Percentiles rank a stretch among this genome's conserved stretches.
Evolutionary conservation across 92 coral and sea anemone species (phyloP).

Genomic region (Phymanthus crucifer): DNA sequence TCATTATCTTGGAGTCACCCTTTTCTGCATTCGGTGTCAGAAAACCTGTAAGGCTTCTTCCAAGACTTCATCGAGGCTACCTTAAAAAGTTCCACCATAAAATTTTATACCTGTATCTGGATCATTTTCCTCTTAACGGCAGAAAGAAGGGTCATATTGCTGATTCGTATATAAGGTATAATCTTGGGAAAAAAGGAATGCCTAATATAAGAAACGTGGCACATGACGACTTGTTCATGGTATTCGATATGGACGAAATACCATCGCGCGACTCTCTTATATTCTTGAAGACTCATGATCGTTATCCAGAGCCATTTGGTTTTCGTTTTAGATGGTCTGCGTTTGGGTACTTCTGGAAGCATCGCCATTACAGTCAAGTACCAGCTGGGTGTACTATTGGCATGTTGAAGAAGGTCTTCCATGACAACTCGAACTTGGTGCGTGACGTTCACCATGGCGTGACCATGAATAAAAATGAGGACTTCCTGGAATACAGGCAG

Average conservation of each 20-base stretch:
- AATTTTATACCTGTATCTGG: slow-evolving; percentile 31
- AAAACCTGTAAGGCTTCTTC: slow-evolving; percentile 37
- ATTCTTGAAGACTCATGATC: slow-evolving; percentile 35
- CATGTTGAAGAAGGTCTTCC: slow-evolving; percentile 32
- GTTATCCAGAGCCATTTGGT: slow-evolving; percentile 41
- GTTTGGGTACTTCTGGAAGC: slow-evolving; percentile 50
- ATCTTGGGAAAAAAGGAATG: slow-evolving; percentile 39
- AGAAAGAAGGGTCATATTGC: slow-evolving; percentile 36
- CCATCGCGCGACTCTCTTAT: slow-evolving; percentile 47
- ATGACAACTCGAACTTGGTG: slow-evolving; percentile 37
- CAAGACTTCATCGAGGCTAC: slow-evolving; percentile 34
- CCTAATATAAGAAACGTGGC: slow-evolving; percentile 24
- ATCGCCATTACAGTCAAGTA: slow-evolving; percentile 48
- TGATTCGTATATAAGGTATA: slow-evolving; percentile 37
- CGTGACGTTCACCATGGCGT: slow-evolving; percentile 50
- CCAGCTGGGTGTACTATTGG: slow-evolving; percentile 48
- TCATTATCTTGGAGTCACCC: slow-evolving; percentile 39
- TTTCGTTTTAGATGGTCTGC: slow-evolving; percentile 51
- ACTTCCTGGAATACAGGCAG: slow-evolving; percentile 32
- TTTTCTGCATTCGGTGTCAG: slow-evolving; percentile 36
- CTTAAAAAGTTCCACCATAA: slow-evolving; percentile 36
- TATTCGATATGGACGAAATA: slow-evolving; percentile 45
- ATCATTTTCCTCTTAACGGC: slow-evolving; percentile 41
- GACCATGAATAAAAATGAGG: slow-evolving; percentile 19
- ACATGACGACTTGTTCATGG: slow-evolving; percentile 37